Percentiles rank a stretch among this genome's conserved stretches.
Conservation (phyloP, 2,888 invertebrate genomes). For the Pristionchus maxplancki region DNA sequence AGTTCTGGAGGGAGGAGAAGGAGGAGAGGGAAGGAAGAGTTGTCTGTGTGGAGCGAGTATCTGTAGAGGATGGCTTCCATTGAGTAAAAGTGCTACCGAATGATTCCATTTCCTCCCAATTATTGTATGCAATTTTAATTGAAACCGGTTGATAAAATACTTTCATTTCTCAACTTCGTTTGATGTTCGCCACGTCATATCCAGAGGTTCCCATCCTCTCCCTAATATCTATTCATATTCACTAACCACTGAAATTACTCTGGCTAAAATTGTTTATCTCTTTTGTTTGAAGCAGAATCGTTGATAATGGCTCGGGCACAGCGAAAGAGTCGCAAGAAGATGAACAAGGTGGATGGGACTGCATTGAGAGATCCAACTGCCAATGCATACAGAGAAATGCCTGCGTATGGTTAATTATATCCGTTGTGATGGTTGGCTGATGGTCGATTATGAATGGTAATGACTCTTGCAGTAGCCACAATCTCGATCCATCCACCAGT, state of each 20-base stretch:
- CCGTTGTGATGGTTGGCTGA: not conserved
- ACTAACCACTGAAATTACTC: no score
- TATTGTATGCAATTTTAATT: not conserved
- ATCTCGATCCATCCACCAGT: constrained; percentile 47
- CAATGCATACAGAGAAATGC: constrained; percentile 12
- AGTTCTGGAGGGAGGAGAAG: constrained; percentile 7
- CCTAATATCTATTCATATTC: not conserved
- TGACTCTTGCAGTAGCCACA: constrained; percentile 50
- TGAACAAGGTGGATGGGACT: constrained; percentile 63
- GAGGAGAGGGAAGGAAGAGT: constrained; percentile 43
- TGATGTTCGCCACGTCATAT: not conserved
- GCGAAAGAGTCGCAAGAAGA: constrained; percentile 67
- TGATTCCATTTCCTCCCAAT: not conserved
- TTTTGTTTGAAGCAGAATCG: not conserved
- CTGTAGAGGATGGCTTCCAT: constrained; percentile 60
- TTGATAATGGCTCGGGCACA: constrained; percentile 54
- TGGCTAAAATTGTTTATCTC: not conserved
- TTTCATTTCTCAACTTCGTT: not conserved
- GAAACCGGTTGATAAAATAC: not conserved
- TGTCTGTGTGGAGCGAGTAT: constrained; percentile 57
- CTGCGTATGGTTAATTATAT: not conserved
- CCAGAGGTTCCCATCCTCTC: not conserved
- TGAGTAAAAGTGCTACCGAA: constrained; percentile 54
- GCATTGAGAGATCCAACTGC: not conserved
- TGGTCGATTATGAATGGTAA: not conserved